phyloP scores from a whole-genome alignment of 2,888 invertebrate species.

The Drosophila fulvimacula region DNA sequence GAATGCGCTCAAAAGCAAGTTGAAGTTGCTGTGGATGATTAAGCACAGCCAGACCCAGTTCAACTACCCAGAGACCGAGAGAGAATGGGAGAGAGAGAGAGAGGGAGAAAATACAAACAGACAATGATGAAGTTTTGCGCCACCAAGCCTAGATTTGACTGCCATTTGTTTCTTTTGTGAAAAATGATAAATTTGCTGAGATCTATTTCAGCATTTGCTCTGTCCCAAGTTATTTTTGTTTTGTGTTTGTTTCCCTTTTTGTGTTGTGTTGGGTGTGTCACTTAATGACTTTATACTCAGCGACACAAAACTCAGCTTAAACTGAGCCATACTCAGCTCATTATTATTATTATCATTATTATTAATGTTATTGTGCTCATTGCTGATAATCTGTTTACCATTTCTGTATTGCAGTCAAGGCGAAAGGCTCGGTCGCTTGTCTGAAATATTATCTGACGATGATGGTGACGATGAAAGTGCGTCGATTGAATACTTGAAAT shows the following conservation, averaged over 20 bases:
- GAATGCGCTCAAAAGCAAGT: constrained; percentile 63
- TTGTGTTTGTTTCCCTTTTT: constrained; percentile 21
- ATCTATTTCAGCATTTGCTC: constrained; percentile 57
- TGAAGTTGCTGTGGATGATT: constrained; percentile 68
- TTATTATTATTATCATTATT: constrained; percentile 6
- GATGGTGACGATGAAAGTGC: neutral
- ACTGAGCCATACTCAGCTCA: constrained; percentile 25
- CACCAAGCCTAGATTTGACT: constrained; percentile 67
- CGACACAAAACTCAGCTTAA: constrained; percentile 7
- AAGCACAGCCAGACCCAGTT: constrained; percentile 46
- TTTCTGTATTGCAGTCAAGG: constrained; percentile 34
- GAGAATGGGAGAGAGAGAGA: neutral
- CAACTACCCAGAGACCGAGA: constrained; percentile 5
- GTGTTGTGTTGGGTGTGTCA: constrained; percentile 67
- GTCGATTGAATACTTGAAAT: neutral
- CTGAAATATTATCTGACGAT: too few relatives aligned
- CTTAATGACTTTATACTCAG: constrained; percentile 66
- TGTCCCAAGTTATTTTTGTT: neutral
- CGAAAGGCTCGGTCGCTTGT: neutral
- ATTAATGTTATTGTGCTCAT: constrained; percentile 17
- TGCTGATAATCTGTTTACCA: constrained; percentile 42
- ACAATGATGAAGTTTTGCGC: constrained; percentile 44
- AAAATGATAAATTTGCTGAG: constrained; percentile 68
- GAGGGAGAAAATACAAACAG: neutral
- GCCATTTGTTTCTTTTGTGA: constrained; percentile 35